Evolutionary conservation across 2,113 vertebrate genomes (phyloP), one percentile per base, ranked within the genome.

Genomic region (Grallaria varia): DNA sequence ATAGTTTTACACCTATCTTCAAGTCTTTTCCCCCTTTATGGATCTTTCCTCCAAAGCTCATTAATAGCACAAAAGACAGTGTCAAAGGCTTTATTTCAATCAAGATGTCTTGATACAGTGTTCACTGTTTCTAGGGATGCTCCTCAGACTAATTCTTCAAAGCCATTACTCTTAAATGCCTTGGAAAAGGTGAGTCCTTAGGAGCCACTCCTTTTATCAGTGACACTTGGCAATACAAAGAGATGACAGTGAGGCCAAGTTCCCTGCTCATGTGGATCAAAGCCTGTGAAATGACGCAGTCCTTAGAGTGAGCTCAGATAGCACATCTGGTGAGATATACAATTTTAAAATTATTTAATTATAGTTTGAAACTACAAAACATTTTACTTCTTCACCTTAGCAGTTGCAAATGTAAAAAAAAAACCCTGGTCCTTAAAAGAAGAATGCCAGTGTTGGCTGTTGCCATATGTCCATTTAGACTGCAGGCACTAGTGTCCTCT

Each of bases 341-440:
- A 37, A 50, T 8, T 42, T 68, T 18, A 23, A 56, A 39, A 4
- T 20, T 47, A 49, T 31, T 75, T 75, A 25, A 19, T 39, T n/a
- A 40, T 15, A 42, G 8, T 4, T 22, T 59, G 23, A 82, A 73
- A 30, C 15, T 28, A 33, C 31, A 44, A 64, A 31, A 39, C 13
- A 60, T 45, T 77, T 63, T 31, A 39, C 11, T 49, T 39, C 50
- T 78, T n/a, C 42, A 45, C 39, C 10, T 60, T 50, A 62, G 60
- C 2, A 50, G 25, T 23, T 69, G 4, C 24, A 75, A 53, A 69
- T 9, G 33, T 33, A n/a, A n/a, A 39, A 66, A 68, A 82, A 23
- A 5, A 28, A 5, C 0, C 3, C 8, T 2, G 31, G 12, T 21
- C 6, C 8, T 77, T 40, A 27, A 63, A 72, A 87, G 13, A 35